Evolutionary conservation across 1,140 invertebrate species (phyloP).

Genomic region (Gryllus bimaculatus): DNA sequence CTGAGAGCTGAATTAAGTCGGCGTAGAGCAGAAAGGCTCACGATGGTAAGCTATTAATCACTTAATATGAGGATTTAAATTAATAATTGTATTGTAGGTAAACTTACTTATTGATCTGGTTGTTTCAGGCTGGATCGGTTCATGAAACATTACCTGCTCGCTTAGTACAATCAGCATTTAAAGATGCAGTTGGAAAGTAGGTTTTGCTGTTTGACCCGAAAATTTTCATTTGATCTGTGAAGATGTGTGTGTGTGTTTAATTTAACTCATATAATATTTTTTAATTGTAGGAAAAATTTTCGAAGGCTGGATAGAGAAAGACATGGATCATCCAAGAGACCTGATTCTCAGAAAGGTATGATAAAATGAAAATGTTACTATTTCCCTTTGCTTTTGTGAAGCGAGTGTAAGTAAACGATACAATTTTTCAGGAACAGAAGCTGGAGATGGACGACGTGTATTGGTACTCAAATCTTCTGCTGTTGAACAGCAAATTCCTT

Average conservation of each 20-base stretch:
- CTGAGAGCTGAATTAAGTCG: slow-evolving; percentile 17
- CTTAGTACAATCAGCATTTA: slow-evolving; percentile 18
- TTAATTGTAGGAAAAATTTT: not conserved
- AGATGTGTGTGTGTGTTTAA: not conserved
- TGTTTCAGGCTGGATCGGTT: slow-evolving; percentile 19
- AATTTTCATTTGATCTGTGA: not conserved
- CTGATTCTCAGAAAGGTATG: not conserved
- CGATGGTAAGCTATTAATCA: slow-evolving; percentile 11
- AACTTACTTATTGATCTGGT: not conserved
- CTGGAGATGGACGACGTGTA: slow-evolving; percentile 7
- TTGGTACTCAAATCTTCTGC: slow-evolving; percentile 6
- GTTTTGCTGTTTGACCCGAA: not conserved
- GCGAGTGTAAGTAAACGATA: too few species aligned
- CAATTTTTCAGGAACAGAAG: not conserved
- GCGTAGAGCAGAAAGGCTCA: slow-evolving; percentile 19
- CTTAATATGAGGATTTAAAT: too few species aligned
- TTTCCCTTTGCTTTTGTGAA: not conserved
- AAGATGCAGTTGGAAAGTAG: slow-evolving; percentile 20
- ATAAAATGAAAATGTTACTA: not conserved
- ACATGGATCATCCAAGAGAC: not conserved
- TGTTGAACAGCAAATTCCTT: slow-evolving; percentile 8
- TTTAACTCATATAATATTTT: not conserved
- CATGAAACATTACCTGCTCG: slow-evolving; percentile 18
- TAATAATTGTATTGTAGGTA: too few species aligned
- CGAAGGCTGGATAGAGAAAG: not conserved